Base-by-base conservation (phyloP, 2,888 invertebrate species). In the Scaptomyza tumidula region DNA sequence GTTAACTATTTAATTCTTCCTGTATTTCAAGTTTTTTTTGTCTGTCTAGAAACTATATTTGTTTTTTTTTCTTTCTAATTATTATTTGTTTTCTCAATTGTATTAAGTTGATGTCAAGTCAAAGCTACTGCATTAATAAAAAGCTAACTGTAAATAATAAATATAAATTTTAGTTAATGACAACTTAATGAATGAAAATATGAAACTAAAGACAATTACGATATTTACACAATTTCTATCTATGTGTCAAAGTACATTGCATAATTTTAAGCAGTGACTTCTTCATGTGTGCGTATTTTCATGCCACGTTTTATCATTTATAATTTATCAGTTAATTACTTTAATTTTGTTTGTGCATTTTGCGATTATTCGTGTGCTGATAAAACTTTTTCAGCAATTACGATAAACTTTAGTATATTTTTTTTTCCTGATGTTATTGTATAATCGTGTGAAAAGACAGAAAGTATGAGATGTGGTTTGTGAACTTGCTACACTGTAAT, bases 311-410 rank as follows among this genome's bases (percentile, higher is more conserved):
- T 46, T 52, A 48, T 53, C 41, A 14, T 29, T 41, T 60, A 62
- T 44, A 29, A 24, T 45, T 62, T 82, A 88, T 86, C 83, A 66
- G 54, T 31, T 66, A 70, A 72, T 76, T 75, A 59, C 55, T 37
- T 56, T 46, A 71, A 68, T 63, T 66, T 71, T 41, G 27, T 67
- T 62, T 55, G 45, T 48, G 44, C 33, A 37, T 62, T 58, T 39
- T 33, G 48, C 37, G 78, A 84, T 76, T 71, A 63, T 31, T 35
- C 27, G 46, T 37, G 13, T 1, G 29, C 43, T 62, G 87, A 84
- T 81, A 81, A 81, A 52, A 66, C 11, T 46, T 55, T 53, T n/a
- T 16, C 29, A 33, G 37, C 62, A 65, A 65, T 64, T 55, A 68
- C 45, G 86, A 82, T 82, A 88, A 75, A 71, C 27, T 64, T 19